phyloP scores from a whole-genome alignment of 2,113 vertebrate genomes.

The Colius striatus region DNA sequence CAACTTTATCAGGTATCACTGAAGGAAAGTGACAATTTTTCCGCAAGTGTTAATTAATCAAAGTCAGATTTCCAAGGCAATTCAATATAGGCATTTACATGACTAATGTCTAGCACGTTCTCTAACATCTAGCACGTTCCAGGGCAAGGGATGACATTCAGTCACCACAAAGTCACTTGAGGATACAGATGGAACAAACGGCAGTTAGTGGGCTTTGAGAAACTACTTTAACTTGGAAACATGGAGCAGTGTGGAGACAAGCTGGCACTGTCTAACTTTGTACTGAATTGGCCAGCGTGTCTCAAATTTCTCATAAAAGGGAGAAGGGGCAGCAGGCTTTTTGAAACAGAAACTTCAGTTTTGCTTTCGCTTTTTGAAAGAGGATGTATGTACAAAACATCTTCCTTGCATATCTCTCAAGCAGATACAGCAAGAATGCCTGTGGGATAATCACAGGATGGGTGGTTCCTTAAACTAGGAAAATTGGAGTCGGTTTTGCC shows the following conservation, averaged over 20 bases:
- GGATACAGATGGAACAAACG: neutral
- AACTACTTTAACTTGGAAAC: neutral
- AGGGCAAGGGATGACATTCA: neutral
- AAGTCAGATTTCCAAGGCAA: neutral
- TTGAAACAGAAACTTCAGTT: neutral
- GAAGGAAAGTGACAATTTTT: neutral
- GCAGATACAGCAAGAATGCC: neutral
- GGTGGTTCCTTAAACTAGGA: neutral
- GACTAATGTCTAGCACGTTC: neutral
- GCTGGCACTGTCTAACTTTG: neutral
- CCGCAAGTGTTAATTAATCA: neutral
- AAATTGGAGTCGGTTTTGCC: neutral
- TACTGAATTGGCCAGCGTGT: neutral
- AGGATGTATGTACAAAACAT: neutral
- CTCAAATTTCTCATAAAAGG: accelerated
- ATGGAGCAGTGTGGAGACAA: neutral
- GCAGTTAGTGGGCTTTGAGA: neutral
- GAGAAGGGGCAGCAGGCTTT: neutral
- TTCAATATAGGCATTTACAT: neutral
- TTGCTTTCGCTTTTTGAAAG: neutral
- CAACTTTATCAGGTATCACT: neutral
- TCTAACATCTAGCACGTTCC: neutral
- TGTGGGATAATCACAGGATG: neutral
- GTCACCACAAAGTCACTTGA: neutral
- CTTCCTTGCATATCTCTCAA: neutral